These are phyloP conservation scores for Epistrophe eligans DNA, from an alignment of 2,888 invertebrate genomes.

Conservation along the genomic window DNA sequence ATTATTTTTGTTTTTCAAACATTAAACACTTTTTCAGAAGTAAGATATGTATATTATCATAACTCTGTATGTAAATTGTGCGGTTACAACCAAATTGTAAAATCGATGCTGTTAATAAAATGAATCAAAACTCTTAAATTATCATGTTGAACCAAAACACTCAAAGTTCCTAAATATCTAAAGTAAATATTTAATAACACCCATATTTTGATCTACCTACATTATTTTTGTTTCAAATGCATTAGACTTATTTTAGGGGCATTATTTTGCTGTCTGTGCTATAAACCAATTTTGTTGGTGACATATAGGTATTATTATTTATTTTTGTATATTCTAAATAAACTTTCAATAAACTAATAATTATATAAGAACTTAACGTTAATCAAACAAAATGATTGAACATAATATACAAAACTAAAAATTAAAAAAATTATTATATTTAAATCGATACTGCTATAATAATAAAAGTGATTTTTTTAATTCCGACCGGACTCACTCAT, in stretches of 20 bases:
- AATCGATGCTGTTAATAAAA: too few species aligned
- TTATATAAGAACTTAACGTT: not conserved
- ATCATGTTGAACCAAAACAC: too few species aligned
- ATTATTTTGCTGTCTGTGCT: not conserved
- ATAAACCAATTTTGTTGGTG: constrained; percentile 15
- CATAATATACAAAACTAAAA: not conserved
- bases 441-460: constrained; percentile 28
- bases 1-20: too few species aligned
- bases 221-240: not conserved
- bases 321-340: not conserved
- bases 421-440: not conserved
- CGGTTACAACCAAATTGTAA: too few species aligned
- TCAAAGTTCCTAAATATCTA: too few species aligned
- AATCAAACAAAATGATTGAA: not conserved
- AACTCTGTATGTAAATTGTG: too few species aligned
- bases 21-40: too few species aligned
- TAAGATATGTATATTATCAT: too few species aligned
- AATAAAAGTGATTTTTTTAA: constrained; percentile 44
- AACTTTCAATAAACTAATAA: too few species aligned
- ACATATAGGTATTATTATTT: constrained; percentile 10
- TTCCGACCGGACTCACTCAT: constrained; percentile 42
- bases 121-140: not conserved
- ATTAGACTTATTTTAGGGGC: too few species aligned
- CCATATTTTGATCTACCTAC: constrained; percentile 5
- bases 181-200: not conserved